Evolutionary conservation across 37 sponge, comb jelly and placozoan genomes (phyloP).

Genomic region (Hormiphora californensis): DNA sequence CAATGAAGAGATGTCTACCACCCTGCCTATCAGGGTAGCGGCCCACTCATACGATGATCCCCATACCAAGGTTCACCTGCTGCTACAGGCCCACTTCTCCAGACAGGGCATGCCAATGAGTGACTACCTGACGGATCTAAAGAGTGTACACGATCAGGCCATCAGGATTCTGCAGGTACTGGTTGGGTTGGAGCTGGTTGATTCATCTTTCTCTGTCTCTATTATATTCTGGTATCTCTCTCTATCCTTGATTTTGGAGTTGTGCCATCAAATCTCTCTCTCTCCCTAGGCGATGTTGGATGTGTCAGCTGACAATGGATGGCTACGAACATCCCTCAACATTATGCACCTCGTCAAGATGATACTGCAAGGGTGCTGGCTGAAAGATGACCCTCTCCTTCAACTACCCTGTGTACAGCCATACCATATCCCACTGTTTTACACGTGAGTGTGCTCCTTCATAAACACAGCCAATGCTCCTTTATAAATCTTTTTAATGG

Average conservation of each 20-base stretch:
- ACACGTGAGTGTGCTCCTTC: neutral
- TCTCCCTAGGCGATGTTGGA: conserved; percentile 78
- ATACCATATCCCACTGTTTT: conserved; percentile 51
- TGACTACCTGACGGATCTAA: conserved; percentile 94
- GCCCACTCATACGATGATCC: conserved; percentile 75
- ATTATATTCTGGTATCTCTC: neutral
- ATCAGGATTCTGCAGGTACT: conserved; percentile 87
- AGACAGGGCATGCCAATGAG: conserved; percentile 73
- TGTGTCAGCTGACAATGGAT: conserved; percentile 81
- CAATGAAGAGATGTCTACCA: conserved; percentile 70
- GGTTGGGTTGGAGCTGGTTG: neutral
- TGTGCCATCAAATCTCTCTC: neutral
- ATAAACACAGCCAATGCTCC: neutral
- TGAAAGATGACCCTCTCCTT: conserved; percentile 66
- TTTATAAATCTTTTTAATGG: neutral
- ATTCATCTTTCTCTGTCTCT: neutral
- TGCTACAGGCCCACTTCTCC: conserved; percentile 90
- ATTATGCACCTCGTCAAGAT: conserved; percentile 79
- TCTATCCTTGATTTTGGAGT: too few relatives aligned
- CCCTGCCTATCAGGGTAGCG: conserved; percentile 68
- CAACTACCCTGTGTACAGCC: conserved; percentile 73
- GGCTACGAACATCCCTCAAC: conserved; percentile 72
- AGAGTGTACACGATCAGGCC: conserved; percentile 92
- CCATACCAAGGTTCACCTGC: conserved; percentile 87
- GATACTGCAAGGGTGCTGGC: conserved; percentile 88